Evolutionary conservation across 2,888 invertebrate genomes (phyloP), one percentile per base, ranked within the genome.

Genomic region (Athrips mouffetella): DNA sequence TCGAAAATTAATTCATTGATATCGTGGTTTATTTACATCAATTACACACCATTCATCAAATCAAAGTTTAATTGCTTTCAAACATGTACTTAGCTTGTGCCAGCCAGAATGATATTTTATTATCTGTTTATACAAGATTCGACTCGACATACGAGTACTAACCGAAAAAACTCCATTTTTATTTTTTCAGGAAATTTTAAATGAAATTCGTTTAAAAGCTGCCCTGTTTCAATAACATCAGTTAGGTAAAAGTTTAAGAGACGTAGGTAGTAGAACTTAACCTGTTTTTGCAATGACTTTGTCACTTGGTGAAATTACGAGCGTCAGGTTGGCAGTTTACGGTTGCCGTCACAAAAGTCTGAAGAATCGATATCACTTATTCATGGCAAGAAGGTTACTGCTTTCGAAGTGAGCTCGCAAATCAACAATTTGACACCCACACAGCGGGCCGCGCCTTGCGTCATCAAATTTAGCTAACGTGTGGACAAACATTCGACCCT

Each of bases 391-490:
- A 62, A 65, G 61, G 56, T 63, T 65, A 70, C 65, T 70, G 65
- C 65, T 70, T 69, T 73, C 60, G 65, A 54, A 73, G 68, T 65
- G 67, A 70, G 65, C 65, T 68, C 73, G 66, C 78, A 79, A 81
- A 84, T 81, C 81, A 83, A 81, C 81, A 76, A 69, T 77, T 79
- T 73, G 76, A 74, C 75, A 76, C 81, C 78, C 75, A 79, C 80
- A 71, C 72, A 64, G 58, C 58, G 61, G 60, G 79, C 80, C 83
- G 69, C 85, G 70, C 83, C 86, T 73, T 81, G 74, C 82, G 82
- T 82, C 83, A 87, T 85, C 86, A 86, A 87, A 86, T 87, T 87
- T 86, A 80, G 84, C 82, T 87, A 86, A 87, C 84, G 75, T 79
- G 76, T 81, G 70, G 70, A 80, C 83, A 84, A 82, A 86, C 83